These are phyloP conservation scores for Pentamera pediparva DNA, from an alignment of 53 echinoderm and acorn worm species.

Conservation along the genomic window DNA sequence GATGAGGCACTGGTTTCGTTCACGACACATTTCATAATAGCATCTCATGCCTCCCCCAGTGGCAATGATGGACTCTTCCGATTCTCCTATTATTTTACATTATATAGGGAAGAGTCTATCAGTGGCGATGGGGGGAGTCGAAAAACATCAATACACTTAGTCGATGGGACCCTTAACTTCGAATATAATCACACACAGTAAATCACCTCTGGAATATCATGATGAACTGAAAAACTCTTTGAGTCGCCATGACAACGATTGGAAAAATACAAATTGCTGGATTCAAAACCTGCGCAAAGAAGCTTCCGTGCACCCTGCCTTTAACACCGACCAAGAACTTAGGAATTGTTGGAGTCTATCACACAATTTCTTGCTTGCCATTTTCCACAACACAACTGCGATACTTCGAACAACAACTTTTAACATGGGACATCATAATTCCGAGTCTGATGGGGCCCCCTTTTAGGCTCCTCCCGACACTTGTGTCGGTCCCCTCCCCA, in stretches of 20 bases:
- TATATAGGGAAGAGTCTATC: conserved; percentile 32
- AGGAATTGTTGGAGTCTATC: conserved; percentile 32
- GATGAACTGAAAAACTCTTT: conserved; percentile 35
- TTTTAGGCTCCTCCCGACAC: too few species aligned
- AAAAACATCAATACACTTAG: conserved; percentile 35
- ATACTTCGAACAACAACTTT: too few species aligned
- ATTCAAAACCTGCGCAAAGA: conserved; percentile 15
- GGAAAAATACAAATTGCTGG: conserved; percentile 20
- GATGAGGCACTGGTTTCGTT: conserved; percentile 37
- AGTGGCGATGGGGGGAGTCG: conserved; percentile 21
- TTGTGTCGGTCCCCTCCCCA: too few species aligned
- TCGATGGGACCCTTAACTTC: conserved; percentile 35
- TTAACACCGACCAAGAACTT: conserved; percentile 27
- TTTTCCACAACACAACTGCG: too few species aligned
- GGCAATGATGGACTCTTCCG: conserved; percentile 33
- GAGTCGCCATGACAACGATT: conserved; percentile 20
- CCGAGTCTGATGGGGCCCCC: too few species aligned
- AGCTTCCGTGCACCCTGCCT: conserved; percentile 27
- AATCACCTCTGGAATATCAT: conserved; percentile 38
- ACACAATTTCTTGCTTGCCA: too few species aligned
- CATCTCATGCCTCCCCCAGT: conserved; percentile 31
- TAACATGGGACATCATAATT: too few species aligned
- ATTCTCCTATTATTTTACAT: conserved; percentile 37
- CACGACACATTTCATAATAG: conserved; percentile 39
- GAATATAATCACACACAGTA: conserved; percentile 35